Conservation (phyloP, 2,888 invertebrate species). For the Branchinecta sandiegonensis region DNA sequence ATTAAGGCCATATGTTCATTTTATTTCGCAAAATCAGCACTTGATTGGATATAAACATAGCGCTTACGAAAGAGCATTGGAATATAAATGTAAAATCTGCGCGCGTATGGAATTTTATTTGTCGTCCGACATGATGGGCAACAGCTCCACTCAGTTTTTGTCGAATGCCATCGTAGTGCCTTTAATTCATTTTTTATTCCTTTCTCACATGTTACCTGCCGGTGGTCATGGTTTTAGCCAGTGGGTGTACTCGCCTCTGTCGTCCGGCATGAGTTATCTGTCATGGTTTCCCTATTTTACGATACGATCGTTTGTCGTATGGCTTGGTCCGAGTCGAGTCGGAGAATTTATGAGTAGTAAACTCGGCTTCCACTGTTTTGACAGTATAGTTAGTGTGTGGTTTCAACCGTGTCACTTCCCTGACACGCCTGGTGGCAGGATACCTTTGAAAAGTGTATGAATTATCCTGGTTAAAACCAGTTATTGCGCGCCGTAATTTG, state of each 20-base stretch:
- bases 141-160: conserved; percentile 20
- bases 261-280: conserved; percentile 9
- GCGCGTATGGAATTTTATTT: conserved; percentile 13
- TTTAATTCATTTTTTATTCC: too few relatives aligned
- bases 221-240: too few relatives aligned
- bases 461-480: not conserved
- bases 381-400: conserved; percentile 15
- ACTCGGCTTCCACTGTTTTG: not conserved
- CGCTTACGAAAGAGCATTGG: too few relatives aligned
- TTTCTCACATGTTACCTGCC: too few relatives aligned
- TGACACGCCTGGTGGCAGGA: not conserved
- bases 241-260: conserved; percentile 5
- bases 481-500: too few relatives aligned
- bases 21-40: too few relatives aligned
- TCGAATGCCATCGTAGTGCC: not conserved
- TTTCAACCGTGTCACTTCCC: not conserved
- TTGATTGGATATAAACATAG: too few relatives aligned
- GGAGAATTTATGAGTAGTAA: conserved; percentile 13
- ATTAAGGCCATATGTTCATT: too few relatives aligned
- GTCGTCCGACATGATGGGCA: conserved; percentile 20
- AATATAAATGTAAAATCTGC: too few relatives aligned
- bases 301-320: conserved; percentile 12
- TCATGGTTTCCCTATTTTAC: not conserved
- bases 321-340: not conserved
- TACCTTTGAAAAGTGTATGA: not conserved